phyloP scores from a whole-genome alignment of 2,113 vertebrate genomes.

The Muntiacus reevesi region DNA sequence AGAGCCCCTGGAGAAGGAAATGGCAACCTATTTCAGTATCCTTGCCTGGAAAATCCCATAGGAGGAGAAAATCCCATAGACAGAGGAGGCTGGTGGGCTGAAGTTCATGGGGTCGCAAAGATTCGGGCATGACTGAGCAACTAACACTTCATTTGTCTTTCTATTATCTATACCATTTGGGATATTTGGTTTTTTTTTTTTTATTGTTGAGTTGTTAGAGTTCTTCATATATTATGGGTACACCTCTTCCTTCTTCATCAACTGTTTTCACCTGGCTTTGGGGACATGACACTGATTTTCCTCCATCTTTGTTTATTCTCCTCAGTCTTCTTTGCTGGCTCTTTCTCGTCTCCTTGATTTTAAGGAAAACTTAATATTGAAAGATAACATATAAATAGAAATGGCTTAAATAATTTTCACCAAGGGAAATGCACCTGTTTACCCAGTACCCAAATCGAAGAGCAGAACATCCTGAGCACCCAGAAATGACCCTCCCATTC shows the following conservation, averaged over 20 bases:
- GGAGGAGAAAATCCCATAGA: background rate
- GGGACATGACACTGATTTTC: background rate
- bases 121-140: background rate
- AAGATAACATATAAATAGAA: background rate
- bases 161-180: background rate
- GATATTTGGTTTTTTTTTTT: background rate
- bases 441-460: background rate
- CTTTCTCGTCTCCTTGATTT: background rate
- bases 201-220: background rate
- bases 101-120: background rate
- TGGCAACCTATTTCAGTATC: background rate
- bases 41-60: background rate
- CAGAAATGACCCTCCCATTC: background rate
- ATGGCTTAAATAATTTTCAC: background rate
- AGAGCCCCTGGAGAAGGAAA: background rate
- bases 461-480: background rate
- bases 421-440: background rate
- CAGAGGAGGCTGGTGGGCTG: background rate
- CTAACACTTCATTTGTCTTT: background rate
- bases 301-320: too few species aligned
- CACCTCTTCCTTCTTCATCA: background rate
- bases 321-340: background rate
- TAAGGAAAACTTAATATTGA: background rate
- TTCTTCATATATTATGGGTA: background rate
- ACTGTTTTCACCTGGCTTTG: background rate